Conservation (phyloP, 1,140 invertebrate species). For the Drosophila virilis region DNA sequence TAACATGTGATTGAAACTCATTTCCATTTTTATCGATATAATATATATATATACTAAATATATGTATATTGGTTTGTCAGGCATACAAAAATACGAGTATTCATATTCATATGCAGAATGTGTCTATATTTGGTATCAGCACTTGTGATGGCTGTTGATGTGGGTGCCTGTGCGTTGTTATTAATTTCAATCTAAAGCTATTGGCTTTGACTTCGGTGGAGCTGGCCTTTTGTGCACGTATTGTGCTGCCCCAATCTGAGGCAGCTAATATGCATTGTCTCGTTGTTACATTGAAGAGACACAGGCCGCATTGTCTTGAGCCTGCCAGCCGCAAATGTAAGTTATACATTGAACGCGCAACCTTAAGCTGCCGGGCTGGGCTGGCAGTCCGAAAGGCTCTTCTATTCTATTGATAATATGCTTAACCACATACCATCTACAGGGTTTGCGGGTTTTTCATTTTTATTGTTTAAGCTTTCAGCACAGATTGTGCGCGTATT, state of each 20-base stretch:
- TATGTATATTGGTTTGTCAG: not conserved
- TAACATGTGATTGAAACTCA: slow-evolving; percentile 48
- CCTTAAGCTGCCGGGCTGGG: not conserved
- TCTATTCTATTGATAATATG: slow-evolving; percentile 57
- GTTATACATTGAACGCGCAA: not conserved
- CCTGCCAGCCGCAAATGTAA: slow-evolving; percentile 46
- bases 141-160: slow-evolving; percentile 49
- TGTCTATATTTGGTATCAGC: slow-evolving; percentile 38
- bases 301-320: slow-evolving; percentile 57
- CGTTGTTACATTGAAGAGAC: slow-evolving; percentile 47
- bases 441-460: slow-evolving; percentile 67
- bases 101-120: slow-evolving; percentile 58
- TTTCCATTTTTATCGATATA: slow-evolving; percentile 43
- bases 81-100: too few species aligned
- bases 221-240: slow-evolving; percentile 27
- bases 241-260: slow-evolving; percentile 9
- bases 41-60: slow-evolving; percentile 14
- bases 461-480: slow-evolving; percentile 81
- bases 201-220: too few species aligned
- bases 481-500: slow-evolving; percentile 75
- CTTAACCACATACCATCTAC: slow-evolving; percentile 49
- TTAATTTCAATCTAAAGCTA: slow-evolving; percentile 71
- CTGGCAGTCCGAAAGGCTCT: slow-evolving; percentile 1
- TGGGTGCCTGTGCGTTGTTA: slow-evolving; percentile 59
- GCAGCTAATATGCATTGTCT: slow-evolving; percentile 72